Conservation (phyloP, 2,113 vertebrate genomes). For the Pluvianellus socialis region DNA sequence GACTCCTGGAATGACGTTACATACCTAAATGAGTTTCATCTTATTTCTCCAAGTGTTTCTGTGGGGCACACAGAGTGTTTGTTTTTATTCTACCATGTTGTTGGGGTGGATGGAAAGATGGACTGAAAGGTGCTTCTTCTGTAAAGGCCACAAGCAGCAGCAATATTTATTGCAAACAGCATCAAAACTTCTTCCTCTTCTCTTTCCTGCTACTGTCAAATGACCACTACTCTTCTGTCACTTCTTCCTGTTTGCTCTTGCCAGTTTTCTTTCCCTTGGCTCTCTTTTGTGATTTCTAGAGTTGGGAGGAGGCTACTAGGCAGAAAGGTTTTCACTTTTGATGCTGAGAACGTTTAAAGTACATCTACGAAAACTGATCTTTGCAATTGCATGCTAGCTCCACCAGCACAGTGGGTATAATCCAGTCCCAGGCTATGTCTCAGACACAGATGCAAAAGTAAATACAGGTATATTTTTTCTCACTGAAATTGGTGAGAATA, state of each 20-base stretch:
- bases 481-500: background rate
- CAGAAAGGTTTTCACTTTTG: background rate
- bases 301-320: background rate
- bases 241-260: background rate
- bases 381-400: background rate
- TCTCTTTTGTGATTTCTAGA: background rate
- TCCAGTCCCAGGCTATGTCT: background rate
- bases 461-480: background rate
- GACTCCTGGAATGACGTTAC: background rate
- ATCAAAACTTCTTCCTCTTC: background rate
- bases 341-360: background rate
- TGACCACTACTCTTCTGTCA: background rate
- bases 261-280: background rate
- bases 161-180: background rate
- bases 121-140: background rate
- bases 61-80: background rate
- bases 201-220: background rate
- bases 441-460: background rate
- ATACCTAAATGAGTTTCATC: background rate
- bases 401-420: background rate
- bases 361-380: background rate
- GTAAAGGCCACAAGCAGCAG: background rate
- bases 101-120: background rate
- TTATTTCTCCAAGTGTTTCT: background rate
- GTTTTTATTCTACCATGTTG: background rate